Evolutionary conservation across 2,888 invertebrate genomes (phyloP), one percentile per base, ranked within the genome.

Genomic region (Phania funesta): DNA sequence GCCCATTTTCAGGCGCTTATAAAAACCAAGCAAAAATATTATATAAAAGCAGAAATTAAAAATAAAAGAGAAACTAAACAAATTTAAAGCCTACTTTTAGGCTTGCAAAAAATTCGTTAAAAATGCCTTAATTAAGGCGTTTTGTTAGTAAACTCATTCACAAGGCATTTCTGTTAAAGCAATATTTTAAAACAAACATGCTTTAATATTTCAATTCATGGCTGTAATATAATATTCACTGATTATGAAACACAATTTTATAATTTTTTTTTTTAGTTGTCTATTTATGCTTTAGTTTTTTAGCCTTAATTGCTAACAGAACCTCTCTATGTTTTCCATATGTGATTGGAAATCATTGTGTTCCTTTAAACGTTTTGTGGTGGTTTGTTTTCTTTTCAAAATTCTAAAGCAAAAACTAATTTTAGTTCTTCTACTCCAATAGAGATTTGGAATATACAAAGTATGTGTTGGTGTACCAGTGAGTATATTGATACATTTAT

Each of bases 231-330:
- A 24, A 52, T 79, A 62, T 56, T 67, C 50, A 52, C 18, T 64
- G 71, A 67, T 60, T 26, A 44, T 48, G 65, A 76, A 84, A 60
- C 73, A 71, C 71, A 64, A 60, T 76, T 75, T 65, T 70, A 83
- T 83, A 83, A 35, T 11, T 35, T 2, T 1, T 3, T 41, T 64
- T 20, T 13, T 29, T 22, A 44, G 1, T 5, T 44, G 16, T 44
- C 8, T 44, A 3, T 44, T 44, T 44, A 18, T n/a, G 7, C 5
- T 44, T 44, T n/a, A n/a, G n/a, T n/a, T n/a, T n/a, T n/a, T n/a
- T n/a, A n/a, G n/a, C n/a, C n/a, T n/a, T n/a, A n/a, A n/a, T n/a
- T n/a, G n/a, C n/a, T n/a, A n/a, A n/a, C n/a, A n/a, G n/a, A n/a
- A n/a, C n/a, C n/a, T n/a, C n/a, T n/a, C n/a, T n/a, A n/a, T n/a